Percentiles rank a stretch among this genome's conserved stretches.
Conservation (phyloP, 2,113 vertebrate species). For the Bubo blakistoni region DNA sequence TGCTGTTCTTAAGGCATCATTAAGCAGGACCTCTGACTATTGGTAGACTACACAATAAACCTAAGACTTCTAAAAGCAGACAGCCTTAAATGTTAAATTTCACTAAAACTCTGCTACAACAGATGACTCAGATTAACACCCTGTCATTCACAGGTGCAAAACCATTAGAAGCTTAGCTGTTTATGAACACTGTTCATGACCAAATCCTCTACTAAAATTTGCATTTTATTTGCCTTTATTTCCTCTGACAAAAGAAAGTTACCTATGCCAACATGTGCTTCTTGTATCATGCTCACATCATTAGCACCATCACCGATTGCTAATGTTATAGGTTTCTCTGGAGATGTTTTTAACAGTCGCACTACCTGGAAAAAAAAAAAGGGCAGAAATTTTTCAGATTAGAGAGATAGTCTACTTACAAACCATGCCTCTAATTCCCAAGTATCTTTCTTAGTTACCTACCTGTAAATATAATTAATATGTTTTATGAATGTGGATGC, state of each 20-base stretch:
- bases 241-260: conserved; percentile 29
- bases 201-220: background rate
- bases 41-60: background rate
- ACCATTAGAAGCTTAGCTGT: background rate
- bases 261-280: conserved; percentile 98
- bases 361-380: conserved; percentile 79
- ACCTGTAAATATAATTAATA: background rate
- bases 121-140: background rate
- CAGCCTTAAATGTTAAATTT: background rate
- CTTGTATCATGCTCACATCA: conserved; percentile 98
- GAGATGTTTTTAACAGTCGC: conserved; percentile 91
- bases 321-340: conserved; percentile 94
- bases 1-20: background rate
- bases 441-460: background rate
- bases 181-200: background rate
- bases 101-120: background rate
- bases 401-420: background rate
- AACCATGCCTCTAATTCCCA: background rate
- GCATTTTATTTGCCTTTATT: background rate
- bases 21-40: background rate
- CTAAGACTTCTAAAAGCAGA: background rate
- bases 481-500: background rate
- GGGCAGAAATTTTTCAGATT: background rate
- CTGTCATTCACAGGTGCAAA: background rate
- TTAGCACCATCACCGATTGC: conserved; percentile 95